Conservation (phyloP, 2,888 invertebrate genomes). For the Dryomyza anilis region DNA sequence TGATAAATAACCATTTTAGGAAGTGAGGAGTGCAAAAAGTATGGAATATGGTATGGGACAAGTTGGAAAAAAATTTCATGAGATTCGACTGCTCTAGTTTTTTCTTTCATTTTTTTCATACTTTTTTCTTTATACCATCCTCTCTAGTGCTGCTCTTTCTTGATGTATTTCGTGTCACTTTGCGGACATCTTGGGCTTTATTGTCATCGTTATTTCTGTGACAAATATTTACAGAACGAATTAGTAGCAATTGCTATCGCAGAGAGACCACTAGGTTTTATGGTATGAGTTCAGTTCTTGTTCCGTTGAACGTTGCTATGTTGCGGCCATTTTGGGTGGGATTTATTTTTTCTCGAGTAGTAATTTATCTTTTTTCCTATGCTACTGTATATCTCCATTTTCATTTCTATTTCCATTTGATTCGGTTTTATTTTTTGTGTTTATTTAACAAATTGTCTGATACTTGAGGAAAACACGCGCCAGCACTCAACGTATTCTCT, state of each 20-base stretch:
- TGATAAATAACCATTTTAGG: not conserved
- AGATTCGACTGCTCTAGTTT: too few relatives aligned
- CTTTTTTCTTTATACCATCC: too few relatives aligned
- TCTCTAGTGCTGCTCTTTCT: not conserved
- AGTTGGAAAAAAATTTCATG: too few relatives aligned
- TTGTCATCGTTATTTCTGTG: slow-evolving; percentile 14
- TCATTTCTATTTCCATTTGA: not conserved
- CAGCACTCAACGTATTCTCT: too few relatives aligned
- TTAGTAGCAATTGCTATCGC: slow-evolving; percentile 25
- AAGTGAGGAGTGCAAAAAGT: too few relatives aligned
- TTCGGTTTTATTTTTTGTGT: not conserved
- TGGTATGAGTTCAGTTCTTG: too few relatives aligned
- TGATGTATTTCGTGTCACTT: not conserved
- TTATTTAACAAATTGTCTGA: slow-evolving; percentile 4
- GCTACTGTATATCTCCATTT: too few relatives aligned
- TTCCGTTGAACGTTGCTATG: not conserved
- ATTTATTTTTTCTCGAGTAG: too few relatives aligned
- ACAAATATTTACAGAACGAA: slow-evolving; percentile 30
- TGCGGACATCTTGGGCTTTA: slow-evolving; percentile 7
- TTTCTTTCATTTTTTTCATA: too few relatives aligned
- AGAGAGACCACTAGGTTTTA: too few relatives aligned
- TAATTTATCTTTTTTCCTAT: not conserved
- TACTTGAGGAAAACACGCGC: too few relatives aligned
- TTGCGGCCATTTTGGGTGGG: not conserved
- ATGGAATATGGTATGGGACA: too few relatives aligned